Evolutionary conservation across 2,797 vertebrate species (phyloP).

Genomic region (Chrysolophus pictus): DNA sequence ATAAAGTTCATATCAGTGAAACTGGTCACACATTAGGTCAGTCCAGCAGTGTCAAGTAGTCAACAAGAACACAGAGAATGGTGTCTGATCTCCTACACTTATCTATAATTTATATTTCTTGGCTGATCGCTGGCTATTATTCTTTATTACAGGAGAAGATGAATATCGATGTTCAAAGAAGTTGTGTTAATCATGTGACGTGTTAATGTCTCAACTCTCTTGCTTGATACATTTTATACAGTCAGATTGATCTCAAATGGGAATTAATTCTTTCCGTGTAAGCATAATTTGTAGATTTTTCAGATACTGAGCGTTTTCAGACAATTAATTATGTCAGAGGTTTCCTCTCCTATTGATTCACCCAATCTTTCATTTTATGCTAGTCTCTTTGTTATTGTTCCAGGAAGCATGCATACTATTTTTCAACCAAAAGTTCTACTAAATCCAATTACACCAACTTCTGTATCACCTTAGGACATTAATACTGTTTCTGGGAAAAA

Average conservation of each 20-base stretch:
- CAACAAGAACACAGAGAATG: not conserved
- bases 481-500: not conserved
- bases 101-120: not conserved
- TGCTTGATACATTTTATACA: not conserved
- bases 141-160: not conserved
- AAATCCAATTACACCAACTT: not conserved
- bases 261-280: conserved; percentile 25
- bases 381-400: not conserved
- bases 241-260: not conserved
- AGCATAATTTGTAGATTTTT: conserved; percentile 34
- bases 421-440: not conserved
- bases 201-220: not conserved
- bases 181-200: not conserved
- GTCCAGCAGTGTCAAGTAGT: not conserved
- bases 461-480: not conserved
- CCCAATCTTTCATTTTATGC: not conserved
- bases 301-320: not conserved
- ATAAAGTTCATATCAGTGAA: not conserved
- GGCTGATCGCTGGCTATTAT: not conserved
- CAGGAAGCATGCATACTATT: not conserved
- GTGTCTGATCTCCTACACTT: not conserved
- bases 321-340: conserved; percentile 8
- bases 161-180: conserved; percentile 4
- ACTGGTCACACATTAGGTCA: not conserved
- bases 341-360: not conserved